phyloP scores from a whole-genome alignment of 2,888 invertebrate genomes.

The Chirona hameri region DNA sequence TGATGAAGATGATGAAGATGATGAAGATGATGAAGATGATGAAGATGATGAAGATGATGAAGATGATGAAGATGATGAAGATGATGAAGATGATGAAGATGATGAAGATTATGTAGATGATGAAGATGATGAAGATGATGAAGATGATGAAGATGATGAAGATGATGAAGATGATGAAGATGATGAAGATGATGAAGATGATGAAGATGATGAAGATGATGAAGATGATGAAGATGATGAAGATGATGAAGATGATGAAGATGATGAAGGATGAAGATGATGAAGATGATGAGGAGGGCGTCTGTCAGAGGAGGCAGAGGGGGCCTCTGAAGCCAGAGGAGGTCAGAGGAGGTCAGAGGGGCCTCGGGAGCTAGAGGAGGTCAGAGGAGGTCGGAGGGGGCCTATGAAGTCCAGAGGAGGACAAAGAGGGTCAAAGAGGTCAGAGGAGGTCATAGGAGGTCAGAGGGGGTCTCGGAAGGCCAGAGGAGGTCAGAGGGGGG shows the following conservation, averaged over 20 bases:
- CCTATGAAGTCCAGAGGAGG: too few species aligned
- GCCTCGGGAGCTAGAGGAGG: too few species aligned
- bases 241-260: conserved; percentile 22
- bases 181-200: neutral
- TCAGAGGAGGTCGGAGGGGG: too few species aligned
- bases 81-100: conserved; percentile 22
- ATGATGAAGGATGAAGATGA: too few species aligned
- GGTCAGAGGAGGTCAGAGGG: too few species aligned
- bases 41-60: conserved; percentile 22
- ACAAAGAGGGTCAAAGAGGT: too few species aligned
- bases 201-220: conserved; percentile 22
- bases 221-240: conserved; percentile 22
- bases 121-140: conserved; percentile 3
- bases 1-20: conserved; percentile 22
- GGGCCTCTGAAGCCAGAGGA: neutral
- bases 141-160: conserved; percentile 4
- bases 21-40: conserved; percentile 22
- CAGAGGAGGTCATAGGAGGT: too few species aligned
- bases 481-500: too few species aligned
- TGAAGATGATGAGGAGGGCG: too few species aligned
- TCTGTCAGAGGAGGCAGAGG: too few species aligned
- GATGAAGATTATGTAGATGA: too few species aligned
- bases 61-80: conserved; percentile 22
- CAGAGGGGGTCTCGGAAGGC: too few species aligned
- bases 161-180: conserved; percentile 4